Evolutionary conservation across 2,113 vertebrate species (phyloP).

Genomic region (Actenoides lindsayi): DNA sequence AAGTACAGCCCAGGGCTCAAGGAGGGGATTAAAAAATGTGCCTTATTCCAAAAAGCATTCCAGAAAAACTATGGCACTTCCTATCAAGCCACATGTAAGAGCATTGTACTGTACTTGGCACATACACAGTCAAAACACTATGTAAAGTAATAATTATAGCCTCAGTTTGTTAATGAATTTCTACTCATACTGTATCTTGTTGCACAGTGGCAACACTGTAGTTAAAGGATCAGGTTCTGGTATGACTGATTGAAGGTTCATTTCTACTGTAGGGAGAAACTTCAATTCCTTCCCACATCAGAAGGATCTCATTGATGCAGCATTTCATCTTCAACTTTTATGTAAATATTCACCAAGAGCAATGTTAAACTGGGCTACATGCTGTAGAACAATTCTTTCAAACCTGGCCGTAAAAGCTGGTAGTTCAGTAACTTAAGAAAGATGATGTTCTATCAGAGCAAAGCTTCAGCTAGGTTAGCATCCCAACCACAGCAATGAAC

Average conservation of each 20-base stretch:
- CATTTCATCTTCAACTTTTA: not conserved
- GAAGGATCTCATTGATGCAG: not conserved
- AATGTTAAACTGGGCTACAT: not conserved
- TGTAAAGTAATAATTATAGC: not conserved
- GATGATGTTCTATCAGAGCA: not conserved
- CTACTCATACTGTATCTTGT: not conserved
- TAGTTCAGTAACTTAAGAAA: not conserved
- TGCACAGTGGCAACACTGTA: accelerated
- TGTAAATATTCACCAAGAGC: not conserved
- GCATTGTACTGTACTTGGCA: not conserved
- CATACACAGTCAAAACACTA: not conserved
- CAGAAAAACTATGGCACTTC: not conserved
- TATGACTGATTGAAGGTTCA: not conserved
- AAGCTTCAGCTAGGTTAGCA: not conserved
- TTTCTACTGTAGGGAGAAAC: not conserved
- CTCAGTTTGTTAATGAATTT: not conserved
- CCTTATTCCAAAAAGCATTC: not conserved
- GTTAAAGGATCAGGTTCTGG: not conserved
- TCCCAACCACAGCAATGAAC: not conserved
- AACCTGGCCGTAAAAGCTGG: not conserved
- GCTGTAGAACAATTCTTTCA: not conserved
- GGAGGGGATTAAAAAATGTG: not conserved
- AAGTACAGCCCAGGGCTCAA: not conserved
- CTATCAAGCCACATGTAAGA: not conserved
- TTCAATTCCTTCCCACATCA: not conserved